Evolutionary conservation across 1,140 invertebrate genomes (phyloP), one percentile per base, ranked within the genome.

Genomic region (Musca domestica): DNA sequence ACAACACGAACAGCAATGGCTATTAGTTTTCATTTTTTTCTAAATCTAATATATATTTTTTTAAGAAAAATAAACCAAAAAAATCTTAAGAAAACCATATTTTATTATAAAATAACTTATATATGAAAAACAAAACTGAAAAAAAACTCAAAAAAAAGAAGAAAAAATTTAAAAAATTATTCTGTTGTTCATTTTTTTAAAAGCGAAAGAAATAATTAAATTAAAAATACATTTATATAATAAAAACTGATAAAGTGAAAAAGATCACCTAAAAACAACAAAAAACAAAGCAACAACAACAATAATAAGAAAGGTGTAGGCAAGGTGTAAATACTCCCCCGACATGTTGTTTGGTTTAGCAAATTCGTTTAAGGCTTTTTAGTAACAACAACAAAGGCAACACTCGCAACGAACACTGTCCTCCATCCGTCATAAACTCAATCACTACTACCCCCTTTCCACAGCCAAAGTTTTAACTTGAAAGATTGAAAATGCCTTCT

Each of bases 1-100:
- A 12, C 48, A 25, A 30, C 56, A 61, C 27, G 27, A 4, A 54
- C 22, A 48, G 10, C 15, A 15, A 51, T n/a, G 19, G 17, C 7
- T 61, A 34, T 9, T 61, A 61, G 61, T 77, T 77, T 77, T 77
- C 76, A 77, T 77, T 77, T 72, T 76, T 74, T 77, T 77, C 75
- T 73, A 76, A 75, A 77, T 74, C 76, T 77, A 77, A 75, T 77
- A 76, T 74, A 75, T 76, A 77, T 77, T 77, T 75, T 77, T 77
- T 76, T 77, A 77, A 75, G 10, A 61, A 61, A 61, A 61, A 61
- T 61, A 61, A 61, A 61, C 30, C 56, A 61, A 41, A 41, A 30
- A 41, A 41, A 61, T 61, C 34, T 41, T 61, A 78, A 78, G 71
- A 78, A 78, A 78, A 78, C 76, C 78, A 78, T 78, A 78, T 78